Base-by-base conservation (phyloP, 2,888 invertebrate species). In the Helobdella robusta region DNA sequence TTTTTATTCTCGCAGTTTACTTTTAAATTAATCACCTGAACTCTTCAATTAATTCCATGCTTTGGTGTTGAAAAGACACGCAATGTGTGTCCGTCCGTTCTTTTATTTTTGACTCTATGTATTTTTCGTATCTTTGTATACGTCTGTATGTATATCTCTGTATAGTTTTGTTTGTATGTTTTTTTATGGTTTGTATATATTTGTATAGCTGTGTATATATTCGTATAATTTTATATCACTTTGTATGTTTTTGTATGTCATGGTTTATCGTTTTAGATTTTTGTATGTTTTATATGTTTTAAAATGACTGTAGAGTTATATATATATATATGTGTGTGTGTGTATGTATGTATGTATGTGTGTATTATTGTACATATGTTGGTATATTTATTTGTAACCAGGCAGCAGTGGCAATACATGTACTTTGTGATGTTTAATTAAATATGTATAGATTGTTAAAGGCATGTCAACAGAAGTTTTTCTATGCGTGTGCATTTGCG, bases 331-430 rank as follows among this genome's bases (percentile, higher is more conserved):
- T 44, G 44, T 20, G 25, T 60, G 44, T 36, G 44, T 59, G 36
- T 59, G 36, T 34, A 6, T 59, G 36, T n/a, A 32, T 59, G 36
- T 35, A 32, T 59, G 36, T 35, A 32, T 40, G n/a, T 59, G n/a
- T 40, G n/a, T 40, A 40, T 40, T 15, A 15, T 15, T 40, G n/a
- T 40, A 40, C n/a, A 40, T 40, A 40, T 40, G n/a, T 40, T 15
- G 11, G n/a, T 40, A 40, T 40, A 40, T 40, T 15, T 40, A 40
- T 40, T 15, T 40, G n/a, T 40, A 40, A 15, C 11, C n/a, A 40
- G 11, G n/a, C n/a, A 40, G 11, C 11, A 15, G n/a, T 40, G n/a
- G 11, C 11, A 15, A 40, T 40, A 40, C n/a, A 40, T 40, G n/a
- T 40, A 40, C n/a, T 15, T 40, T 15, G 11, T 15, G 11, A 40